Conservation (phyloP, 2,888 invertebrate genomes). For the Pseudococcus viburni region DNA sequence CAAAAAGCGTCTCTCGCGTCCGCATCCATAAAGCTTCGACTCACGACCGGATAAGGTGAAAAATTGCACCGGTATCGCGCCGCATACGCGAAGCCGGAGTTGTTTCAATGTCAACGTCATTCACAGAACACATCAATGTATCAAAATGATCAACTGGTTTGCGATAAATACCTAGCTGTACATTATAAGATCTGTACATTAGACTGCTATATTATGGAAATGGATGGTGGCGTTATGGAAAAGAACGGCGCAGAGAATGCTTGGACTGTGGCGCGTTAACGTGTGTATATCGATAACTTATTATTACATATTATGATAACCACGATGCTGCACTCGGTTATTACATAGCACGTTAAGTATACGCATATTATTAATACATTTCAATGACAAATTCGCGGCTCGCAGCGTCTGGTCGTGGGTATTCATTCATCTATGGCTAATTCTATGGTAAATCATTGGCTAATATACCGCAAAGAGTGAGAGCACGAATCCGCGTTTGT, state of each 20-base stretch:
- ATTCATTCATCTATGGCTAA: slow-evolving; percentile 11
- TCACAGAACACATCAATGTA: slow-evolving; percentile 5
- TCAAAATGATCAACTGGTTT: slow-evolving; percentile 14
- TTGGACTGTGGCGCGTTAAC: not conserved
- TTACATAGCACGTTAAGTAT: slow-evolving; percentile 21
- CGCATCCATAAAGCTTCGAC: not conserved
- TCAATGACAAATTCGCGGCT: slow-evolving; percentile 32
- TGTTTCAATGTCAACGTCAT: slow-evolving; percentile 9
- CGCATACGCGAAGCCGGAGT: not conserved
- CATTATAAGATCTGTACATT: not conserved
- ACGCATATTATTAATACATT: slow-evolving; percentile 9
- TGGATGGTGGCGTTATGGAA: not conserved
- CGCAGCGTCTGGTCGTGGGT: not conserved
- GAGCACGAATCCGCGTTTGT: not conserved
- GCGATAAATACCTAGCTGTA: not conserved
- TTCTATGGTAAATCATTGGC: not conserved
- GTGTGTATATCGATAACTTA: slow-evolving; percentile 2
- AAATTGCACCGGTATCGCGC: not conserved
- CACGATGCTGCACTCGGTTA: slow-evolving; percentile 4
- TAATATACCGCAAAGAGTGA: no score
- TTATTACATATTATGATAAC: slow-evolving; percentile 28
- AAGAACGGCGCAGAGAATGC: not conserved
- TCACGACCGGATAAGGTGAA: slow-evolving; percentile 14
- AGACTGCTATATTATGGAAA: not conserved
- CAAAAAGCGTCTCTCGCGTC: not conserved